Evolutionary conservation across 2,113 vertebrate genomes (phyloP).

Genomic region (Pteronura brasiliensis): DNA sequence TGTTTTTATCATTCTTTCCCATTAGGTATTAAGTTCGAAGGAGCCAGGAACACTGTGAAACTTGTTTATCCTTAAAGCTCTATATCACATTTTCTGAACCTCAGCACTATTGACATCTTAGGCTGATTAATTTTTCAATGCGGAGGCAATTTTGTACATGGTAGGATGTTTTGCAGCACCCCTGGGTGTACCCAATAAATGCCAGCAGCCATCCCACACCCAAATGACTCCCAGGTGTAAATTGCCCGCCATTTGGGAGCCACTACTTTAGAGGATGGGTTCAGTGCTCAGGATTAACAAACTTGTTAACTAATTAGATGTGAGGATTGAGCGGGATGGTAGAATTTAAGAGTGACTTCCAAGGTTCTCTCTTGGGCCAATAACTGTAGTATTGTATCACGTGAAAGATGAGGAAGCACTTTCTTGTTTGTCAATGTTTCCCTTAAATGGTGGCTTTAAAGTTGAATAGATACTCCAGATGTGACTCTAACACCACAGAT

Average conservation of each 20-base stretch:
- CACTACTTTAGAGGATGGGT: neutral
- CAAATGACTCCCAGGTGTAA: neutral
- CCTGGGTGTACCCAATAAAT: neutral
- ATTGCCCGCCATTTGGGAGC: neutral
- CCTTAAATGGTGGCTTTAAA: neutral
- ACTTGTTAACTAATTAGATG: neutral
- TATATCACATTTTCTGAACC: neutral
- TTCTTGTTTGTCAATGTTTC: neutral
- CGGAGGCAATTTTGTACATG: neutral
- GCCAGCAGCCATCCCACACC: neutral
- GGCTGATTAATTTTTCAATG: neutral
- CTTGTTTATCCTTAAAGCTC: neutral
- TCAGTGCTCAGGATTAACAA: neutral
- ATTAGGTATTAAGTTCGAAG: neutral
- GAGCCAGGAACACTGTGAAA: neutral
- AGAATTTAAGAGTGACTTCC: neutral
- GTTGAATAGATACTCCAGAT: neutral
- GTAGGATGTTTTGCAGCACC: neutral
- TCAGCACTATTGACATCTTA: neutral
- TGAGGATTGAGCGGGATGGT: neutral
- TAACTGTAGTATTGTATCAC: neutral
- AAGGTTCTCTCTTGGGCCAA: neutral
- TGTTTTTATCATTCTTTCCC: neutral
- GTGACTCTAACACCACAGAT: neutral
- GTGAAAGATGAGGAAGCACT: neutral